phyloP scores from a whole-genome alignment of 64 coral and sea anemone genomes.

The Catalaphyllia jardinei region DNA sequence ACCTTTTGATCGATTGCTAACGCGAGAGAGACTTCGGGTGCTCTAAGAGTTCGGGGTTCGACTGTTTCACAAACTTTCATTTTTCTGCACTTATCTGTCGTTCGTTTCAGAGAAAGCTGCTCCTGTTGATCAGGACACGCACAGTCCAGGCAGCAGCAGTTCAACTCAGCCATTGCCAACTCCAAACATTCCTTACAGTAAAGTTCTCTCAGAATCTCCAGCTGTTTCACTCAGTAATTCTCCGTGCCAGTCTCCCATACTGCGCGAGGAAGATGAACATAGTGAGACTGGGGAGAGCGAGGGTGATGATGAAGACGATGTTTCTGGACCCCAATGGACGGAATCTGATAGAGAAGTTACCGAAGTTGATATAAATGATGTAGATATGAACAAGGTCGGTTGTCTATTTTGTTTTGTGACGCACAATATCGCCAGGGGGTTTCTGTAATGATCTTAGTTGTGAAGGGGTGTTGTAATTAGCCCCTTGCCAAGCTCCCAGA shows the following conservation, averaged over 20 bases:
- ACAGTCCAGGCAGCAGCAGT: background rate
- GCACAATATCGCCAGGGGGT: too few relatives aligned
- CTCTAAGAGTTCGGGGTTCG: too few relatives aligned
- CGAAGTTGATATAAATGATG: conserved; percentile 67
- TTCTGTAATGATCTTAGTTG: background rate
- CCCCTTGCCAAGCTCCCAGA: too few relatives aligned
- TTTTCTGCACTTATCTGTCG: background rate
- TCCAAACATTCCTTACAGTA: conserved; percentile 4
- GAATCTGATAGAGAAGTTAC: conserved; percentile 53
- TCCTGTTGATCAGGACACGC: conserved; percentile 49
- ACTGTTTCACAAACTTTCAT: too few relatives aligned
- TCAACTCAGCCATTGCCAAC: conserved; percentile 17
- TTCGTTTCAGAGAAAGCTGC: conserved; percentile 56
- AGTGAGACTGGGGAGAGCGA: conserved; percentile 74
- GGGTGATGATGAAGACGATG: conserved; percentile 49
- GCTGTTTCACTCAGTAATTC: conserved; percentile 37
- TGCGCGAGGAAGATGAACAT: conserved; percentile 83
- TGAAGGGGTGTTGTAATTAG: background rate
- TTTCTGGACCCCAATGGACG: conserved; percentile 17
- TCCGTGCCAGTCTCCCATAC: conserved; percentile 77
- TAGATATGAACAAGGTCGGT: conserved; percentile 84
- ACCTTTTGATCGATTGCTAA: too few relatives aligned
- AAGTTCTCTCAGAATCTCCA: conserved; percentile 16
- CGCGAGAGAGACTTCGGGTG: too few relatives aligned
- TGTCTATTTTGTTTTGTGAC: background rate